Base-by-base conservation (phyloP, 2,888 invertebrate species). In the Euproctis similis region DNA sequence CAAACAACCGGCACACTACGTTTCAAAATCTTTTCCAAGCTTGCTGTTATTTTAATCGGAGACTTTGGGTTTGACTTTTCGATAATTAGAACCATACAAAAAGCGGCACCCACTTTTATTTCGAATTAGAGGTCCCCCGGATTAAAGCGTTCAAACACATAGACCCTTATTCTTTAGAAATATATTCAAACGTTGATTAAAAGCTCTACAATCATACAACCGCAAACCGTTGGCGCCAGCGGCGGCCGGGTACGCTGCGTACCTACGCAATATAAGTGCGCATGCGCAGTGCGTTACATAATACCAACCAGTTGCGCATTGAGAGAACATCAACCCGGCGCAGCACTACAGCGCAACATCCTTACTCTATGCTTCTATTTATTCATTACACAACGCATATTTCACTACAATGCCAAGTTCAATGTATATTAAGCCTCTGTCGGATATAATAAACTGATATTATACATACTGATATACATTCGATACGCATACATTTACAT, bases 291-390 rank as follows among this genome's bases (percentile, higher is more conserved):
- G 42, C 46, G 51, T 77, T 77, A 61, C 77, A 70, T 75, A 77
- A 80, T 58, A 57, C 56, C 60, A 70, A 74, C 71, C 67, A 72
- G 73, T 72, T 61, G 56, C 50, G 40, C 42, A 41, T 40, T 53
- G n/a, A 39, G 41, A 38, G 45, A 53, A 36, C 50, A 46, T 38
- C 49, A 39, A 48, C 43, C 46, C 40, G 35, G 36, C 39, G n/a
- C n/a, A n/a, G n/a, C n/a, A 36, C 42, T 34, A 24, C 37, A 29
- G 38, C 30, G 25, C 45, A 40, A 39, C 42, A 33, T 34, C 42
- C 21, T 26, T 34, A 33, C 39, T 34, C 21, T n/a, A n/a, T n/a
- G n/a, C n/a, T n/a, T n/a, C n/a, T n/a, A n/a, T n/a, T n/a, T n/a
- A n/a, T n/a, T n/a, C n/a, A n/a, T n/a, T 34, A 44, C 44, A 42